These are phyloP conservation scores for Grammomys dolichurus DNA, from an alignment of 2,113 vertebrate genomes.

Conservation along the genomic window DNA sequence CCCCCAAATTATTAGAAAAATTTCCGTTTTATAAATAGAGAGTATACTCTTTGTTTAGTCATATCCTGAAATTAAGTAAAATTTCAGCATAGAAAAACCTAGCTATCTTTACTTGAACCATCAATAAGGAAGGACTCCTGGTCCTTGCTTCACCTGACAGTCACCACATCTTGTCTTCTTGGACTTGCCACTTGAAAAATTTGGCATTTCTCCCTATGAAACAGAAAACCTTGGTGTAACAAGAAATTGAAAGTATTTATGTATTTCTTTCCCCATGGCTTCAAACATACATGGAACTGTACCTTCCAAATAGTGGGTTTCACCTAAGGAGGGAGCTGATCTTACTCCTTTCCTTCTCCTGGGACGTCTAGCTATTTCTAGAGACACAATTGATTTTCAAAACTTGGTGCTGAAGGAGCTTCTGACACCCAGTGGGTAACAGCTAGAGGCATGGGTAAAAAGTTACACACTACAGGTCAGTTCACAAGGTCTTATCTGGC, in stretches of 20 bases:
- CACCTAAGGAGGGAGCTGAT: neutral
- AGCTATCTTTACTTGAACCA: slow-evolving; percentile 39
- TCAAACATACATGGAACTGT: slow-evolving; percentile 30
- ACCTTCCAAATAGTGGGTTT: slow-evolving; percentile 20
- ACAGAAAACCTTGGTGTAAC: slow-evolving; percentile 65
- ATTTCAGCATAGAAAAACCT: neutral
- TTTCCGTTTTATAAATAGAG: slow-evolving; percentile 10
- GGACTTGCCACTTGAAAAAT: slow-evolving; percentile 58
- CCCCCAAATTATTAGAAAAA: slow-evolving; percentile 46
- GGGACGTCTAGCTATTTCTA: neutral
- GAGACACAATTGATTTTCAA: neutral
- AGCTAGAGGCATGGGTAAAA: neutral
- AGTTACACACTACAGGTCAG: neutral
- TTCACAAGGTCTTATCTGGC: neutral
- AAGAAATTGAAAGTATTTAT: slow-evolving; percentile 66
- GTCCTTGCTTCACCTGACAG: slow-evolving; percentile 27
- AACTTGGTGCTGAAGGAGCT: neutral
- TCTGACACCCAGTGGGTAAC: neutral
- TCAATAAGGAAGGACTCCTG: neutral
- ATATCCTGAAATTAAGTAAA: slow-evolving; percentile 62
- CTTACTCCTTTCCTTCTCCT: rapidly evolving
- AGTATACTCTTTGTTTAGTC: slow-evolving; percentile 17
- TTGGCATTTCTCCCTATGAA: slow-evolving; percentile 61
- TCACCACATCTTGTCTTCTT: slow-evolving; percentile 43
- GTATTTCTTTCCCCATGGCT: slow-evolving; percentile 55